A percentile compares a stretch with the other conserved stretches of the same genome.
Evolutionary conservation across 1,140 invertebrate species (phyloP).

Genomic region (Chionoecetes opilio): DNA sequence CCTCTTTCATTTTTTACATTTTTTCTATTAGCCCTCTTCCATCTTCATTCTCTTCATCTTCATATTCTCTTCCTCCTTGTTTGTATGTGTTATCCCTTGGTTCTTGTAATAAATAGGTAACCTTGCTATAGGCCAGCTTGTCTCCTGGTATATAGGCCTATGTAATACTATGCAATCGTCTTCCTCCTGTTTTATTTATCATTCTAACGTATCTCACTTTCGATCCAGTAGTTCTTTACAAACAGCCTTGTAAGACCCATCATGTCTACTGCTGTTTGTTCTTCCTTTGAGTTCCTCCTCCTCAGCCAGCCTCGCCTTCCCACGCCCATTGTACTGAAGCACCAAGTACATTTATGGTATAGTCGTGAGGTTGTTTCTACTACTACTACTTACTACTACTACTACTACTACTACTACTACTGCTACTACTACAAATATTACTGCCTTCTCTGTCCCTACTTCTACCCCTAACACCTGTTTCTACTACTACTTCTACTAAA

Average conservation of each 20-base stretch:
- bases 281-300: no score
- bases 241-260: neutral
- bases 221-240: no score
- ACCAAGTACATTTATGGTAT: neutral
- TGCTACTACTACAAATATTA: neutral
- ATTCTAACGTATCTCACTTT: no score
- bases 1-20: neutral
- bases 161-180: no score
- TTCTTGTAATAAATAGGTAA: no score
- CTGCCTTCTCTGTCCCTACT: neutral
- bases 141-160: no score
- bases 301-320: neutral
- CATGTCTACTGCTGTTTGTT: no score
- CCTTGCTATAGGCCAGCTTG: no score
- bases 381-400: slow-evolving; percentile 17
- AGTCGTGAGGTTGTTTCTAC: neutral
- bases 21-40: neutral
- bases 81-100: neutral
- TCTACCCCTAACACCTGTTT: no score
- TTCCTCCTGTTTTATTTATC: no score
- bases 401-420: neutral
- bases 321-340: neutral
- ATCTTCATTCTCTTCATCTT: neutral
- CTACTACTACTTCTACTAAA: no score
- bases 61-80: neutral